Base-by-base conservation (phyloP, 2,113 vertebrate species). In the Gymnocephalus cernua region DNA sequence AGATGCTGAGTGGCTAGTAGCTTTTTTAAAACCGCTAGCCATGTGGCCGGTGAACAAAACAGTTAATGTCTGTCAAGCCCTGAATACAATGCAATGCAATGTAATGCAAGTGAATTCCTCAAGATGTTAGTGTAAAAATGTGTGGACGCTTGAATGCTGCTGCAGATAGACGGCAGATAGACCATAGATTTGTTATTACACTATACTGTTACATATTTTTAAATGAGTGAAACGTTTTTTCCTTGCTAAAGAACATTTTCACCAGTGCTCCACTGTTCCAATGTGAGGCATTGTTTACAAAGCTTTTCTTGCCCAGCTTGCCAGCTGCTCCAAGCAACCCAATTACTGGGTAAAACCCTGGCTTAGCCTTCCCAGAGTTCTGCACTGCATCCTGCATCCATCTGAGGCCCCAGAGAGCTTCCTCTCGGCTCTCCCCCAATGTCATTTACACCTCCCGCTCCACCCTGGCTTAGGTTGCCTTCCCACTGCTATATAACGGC, bases 391-490 rank as follows among this genome's bases (percentile, higher is more conserved):
- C 84, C 77, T 83, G 81, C 87, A 89, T 93, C 87, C 83, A 86
- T 91, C 90, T 84, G 73, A 51, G 88, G 75, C 92, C 89, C 89
- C 79, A 86, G 90, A 92, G 90, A 93, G 85, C 86, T 88, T 89
- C 86, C 87, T 77, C 78, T 91, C 77, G 25, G 84, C 84, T 87
- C 82, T 88, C 83, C 86, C 86, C 86, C 90, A 79, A 89, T 78
- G 91, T 89, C 91, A 93, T 93, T 94, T 92, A 86, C 90, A 93
- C 91, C 89, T 86, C 82, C 87, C 12, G 68, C 86, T 84, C 85
- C 79, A 83, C 76, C 77, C 74, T 50, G 85, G 88, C 82, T 89
- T 87, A 84, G 74, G 80, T 89, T 92, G 79, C 68, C 79, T 85
- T 89, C 87, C 79, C 35, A 79, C 81, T 84, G 91, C 83, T 87